phyloP scores from a whole-genome alignment of 2,113 vertebrate species.

The Osmerus eperlanus region DNA sequence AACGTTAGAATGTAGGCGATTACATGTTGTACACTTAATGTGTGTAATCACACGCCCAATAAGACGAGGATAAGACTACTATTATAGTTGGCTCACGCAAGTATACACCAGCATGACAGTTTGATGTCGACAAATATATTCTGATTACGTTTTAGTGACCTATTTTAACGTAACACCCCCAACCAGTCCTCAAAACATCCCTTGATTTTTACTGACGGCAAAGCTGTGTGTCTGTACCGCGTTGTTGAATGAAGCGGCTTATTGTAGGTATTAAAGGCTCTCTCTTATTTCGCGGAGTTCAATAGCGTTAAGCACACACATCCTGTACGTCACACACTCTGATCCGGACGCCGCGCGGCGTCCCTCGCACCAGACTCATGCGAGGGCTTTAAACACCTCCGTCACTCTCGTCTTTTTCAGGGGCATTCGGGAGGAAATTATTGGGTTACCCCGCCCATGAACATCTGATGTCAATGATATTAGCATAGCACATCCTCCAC shows the following conservation, averaged over 20 bases:
- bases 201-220: conserved; percentile 28
- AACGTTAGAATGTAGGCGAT: no score
- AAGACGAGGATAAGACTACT: no score
- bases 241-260: conserved; percentile 57
- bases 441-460: conserved; percentile 52
- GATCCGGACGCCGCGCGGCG: conserved; percentile 47
- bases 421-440: conserved; percentile 58
- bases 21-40: no score
- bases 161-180: no score
- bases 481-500: conserved; percentile 45
- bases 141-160: no score
- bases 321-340: conserved; percentile 45
- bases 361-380: conserved; percentile 19
- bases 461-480: conserved; percentile 70
- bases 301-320: conserved; percentile 57
- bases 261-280: conserved; percentile 66
- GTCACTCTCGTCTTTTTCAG: conserved; percentile 52
- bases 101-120: no score
- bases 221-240: conserved; percentile 55
- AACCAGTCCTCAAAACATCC: no score
- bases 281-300: conserved; percentile 59
- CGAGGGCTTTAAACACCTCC: conserved; percentile 27
- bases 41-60: no score
- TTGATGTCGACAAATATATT: no score
- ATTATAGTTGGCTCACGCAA: no score